Base-by-base conservation (phyloP, 2,888 invertebrate species). In the Dioctria rufipes region DNA sequence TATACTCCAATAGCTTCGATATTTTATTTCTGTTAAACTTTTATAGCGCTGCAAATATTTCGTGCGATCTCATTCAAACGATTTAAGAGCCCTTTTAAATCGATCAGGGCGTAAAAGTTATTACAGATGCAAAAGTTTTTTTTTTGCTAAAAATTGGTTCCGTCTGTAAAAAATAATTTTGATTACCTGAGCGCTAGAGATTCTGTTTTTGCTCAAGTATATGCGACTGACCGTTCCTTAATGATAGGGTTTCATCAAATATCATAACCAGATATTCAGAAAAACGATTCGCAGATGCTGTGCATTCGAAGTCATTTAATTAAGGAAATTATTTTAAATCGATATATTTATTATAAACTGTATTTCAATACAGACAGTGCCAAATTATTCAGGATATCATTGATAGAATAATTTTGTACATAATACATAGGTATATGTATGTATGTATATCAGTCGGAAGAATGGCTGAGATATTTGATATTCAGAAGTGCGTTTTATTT, bases 41-140 rank as follows among this genome's bases (percentile, higher is more conserved):
- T 3, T 67, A 65, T 13, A 13, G 43, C 49, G 67, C 6, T 5
- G 67, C 46, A 67, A 67, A 67, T 46, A 49, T 67, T 43, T 67
- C 67, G 67, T 67, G 67, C 6, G 13, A 13, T 40, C 25, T 25
- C 66, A 42, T 42, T 66, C 40, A 46, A 25, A 43, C 13, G 43
- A 46, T 43, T 67, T 67, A 67, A n/a, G 6, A 46, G 25, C 42
- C 67, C 37, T 25, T 43, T 65, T 9, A 25, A 46, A 46, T 46
- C 46, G 46, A 46, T 25, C 49, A 67, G 67, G 67, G 67, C 67
- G 67, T 67, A 67, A 67, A 67, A 46, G 49, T 46, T 67, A 67
- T 46, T 67, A 4, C 49, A 67, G 46, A 25, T 67, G 67, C 67
- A 43, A 25, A 25, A 25, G 25, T 25, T 25, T 25, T 46, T 42